A percentile compares a stretch with the other conserved stretches of the same genome.
phyloP scores from a whole-genome alignment of 2,113 vertebrate genomes.

The Corythornis vintsioides region DNA sequence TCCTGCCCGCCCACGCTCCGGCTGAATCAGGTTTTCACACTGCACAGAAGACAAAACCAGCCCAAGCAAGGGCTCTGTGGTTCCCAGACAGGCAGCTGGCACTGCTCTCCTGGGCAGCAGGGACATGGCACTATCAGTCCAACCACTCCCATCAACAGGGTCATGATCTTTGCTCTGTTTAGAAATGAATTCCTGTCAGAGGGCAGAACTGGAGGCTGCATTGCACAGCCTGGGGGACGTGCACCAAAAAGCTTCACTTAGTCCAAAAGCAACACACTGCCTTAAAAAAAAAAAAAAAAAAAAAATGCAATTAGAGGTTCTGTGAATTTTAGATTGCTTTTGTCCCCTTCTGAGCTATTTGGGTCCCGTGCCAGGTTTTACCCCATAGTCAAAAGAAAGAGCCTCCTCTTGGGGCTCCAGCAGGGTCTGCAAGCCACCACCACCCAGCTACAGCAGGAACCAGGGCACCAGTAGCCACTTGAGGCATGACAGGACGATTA shows the following conservation, averaged over 20 bases:
- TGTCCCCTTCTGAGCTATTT: background rate
- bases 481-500: background rate
- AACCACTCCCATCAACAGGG: background rate
- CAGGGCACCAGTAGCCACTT: background rate
- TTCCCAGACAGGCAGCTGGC: background rate
- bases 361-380: background rate
- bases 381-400: background rate
- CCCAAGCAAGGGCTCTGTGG: background rate
- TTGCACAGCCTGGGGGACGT: background rate
- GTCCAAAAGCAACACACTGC: background rate
- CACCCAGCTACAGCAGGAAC: background rate
- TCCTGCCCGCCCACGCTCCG: accelerated
- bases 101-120: background rate
- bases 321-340: background rate
- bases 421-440: background rate
- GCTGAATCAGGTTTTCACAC: background rate
- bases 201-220: background rate
- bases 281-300: background rate
- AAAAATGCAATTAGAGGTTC: background rate
- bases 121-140: background rate
- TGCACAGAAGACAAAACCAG: background rate
- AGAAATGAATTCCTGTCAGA: background rate
- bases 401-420: background rate
- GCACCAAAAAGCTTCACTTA: background rate
- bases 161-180: background rate